Conservation (phyloP, 1,140 invertebrate species). For the Hyles vespertilio region DNA sequence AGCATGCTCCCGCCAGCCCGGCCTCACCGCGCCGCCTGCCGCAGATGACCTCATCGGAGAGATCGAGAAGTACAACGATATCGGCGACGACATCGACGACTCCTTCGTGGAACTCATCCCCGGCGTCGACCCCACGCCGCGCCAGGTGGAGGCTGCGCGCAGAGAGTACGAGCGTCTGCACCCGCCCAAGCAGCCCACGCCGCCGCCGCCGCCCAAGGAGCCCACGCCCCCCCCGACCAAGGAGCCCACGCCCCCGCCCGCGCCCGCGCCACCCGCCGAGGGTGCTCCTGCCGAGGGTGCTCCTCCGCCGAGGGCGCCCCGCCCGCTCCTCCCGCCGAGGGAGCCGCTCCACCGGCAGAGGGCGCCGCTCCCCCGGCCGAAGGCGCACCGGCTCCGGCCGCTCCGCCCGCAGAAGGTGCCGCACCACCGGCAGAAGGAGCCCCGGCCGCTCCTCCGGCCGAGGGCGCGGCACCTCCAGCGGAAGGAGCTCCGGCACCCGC, state of each 20-base stretch:
- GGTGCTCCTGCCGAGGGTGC: conserved; percentile 18
- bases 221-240: conserved; percentile 26
- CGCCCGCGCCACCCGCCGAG: conserved; percentile 39
- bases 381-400: conserved; percentile 34
- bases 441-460: conserved; percentile 36
- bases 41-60: conserved; percentile 98
- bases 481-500: conserved; percentile 13
- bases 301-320: conserved; percentile 21
- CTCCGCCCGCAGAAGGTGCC: conserved; percentile 8
- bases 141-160: conserved; percentile 39
- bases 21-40: conserved; percentile 35
- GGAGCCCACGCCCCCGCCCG: conserved; percentile 10
- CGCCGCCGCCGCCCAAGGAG: conserved; percentile 44
- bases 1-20: conserved; percentile 19
- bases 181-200: conserved; percentile 51
- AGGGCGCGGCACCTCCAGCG: conserved; percentile 17
- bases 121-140: conserved; percentile 73
- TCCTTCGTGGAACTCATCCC: conserved; percentile 96
- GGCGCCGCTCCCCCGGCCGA: conserved; percentile 19
- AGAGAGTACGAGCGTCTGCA: conserved; percentile 39
- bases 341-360: conserved; percentile 55
- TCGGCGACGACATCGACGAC: conserved; percentile 97
- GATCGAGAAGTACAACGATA: conserved; percentile 98
- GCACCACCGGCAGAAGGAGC: conserved; percentile 21
- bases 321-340: conserved; percentile 38